Conservation (phyloP, 2,888 invertebrate genomes). For the Schizaphis graminum region DNA sequence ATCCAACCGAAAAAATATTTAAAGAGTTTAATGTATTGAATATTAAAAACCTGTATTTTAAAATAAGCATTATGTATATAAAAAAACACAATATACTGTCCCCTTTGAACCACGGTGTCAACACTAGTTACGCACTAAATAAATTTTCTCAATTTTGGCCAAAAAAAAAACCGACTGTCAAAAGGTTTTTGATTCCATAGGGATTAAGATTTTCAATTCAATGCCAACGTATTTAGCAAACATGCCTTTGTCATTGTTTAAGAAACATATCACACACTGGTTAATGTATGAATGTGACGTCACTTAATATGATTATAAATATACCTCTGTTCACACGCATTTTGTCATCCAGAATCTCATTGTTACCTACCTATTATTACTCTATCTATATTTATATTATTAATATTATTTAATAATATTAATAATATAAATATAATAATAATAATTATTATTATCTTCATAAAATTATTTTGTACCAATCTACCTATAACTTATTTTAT, state of each 20-base stretch:
- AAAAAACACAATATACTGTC: constrained; percentile 18
- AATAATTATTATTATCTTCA: not conserved
- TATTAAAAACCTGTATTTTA: not conserved
- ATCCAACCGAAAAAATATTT: not conserved
- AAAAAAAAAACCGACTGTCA: constrained; percentile 11
- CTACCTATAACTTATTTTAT: not conserved
- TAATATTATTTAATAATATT: too few species aligned
- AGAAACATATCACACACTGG: constrained; percentile 6
- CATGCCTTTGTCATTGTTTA: not conserved
- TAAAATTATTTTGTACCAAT: not conserved
- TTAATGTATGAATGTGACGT: constrained; percentile 27
- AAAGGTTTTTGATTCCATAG: not conserved
- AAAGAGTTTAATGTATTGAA: not conserved
- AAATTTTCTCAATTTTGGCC: not conserved
- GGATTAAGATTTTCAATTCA: not conserved
- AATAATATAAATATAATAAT: too few species aligned
- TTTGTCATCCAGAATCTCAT: not conserved
- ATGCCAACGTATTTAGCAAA: not conserved
- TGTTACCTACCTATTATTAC: not conserved
- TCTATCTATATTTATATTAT: not conserved
- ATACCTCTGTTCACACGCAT: not conserved
- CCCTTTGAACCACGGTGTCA: constrained; percentile 1
- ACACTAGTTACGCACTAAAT: not conserved
- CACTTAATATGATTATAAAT: constrained; percentile 13
- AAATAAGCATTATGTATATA: not conserved